Percentiles rank a stretch among this genome's conserved stretches.
Conservation (phyloP, 2,888 invertebrate genomes). For the Melieria picta region DNA sequence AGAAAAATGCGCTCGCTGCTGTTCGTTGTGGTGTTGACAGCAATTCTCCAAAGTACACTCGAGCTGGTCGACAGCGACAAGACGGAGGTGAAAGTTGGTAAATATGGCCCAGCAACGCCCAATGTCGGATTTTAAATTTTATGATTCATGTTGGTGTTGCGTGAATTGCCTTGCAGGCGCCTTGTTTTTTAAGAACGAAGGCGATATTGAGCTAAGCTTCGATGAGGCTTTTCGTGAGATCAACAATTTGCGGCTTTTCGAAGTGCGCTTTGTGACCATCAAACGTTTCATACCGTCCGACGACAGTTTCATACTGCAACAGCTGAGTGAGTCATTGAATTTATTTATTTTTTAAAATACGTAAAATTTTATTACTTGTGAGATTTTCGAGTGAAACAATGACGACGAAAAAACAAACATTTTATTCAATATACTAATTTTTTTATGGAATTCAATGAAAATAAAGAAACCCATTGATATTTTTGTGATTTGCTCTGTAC, state of each 20-base stretch:
- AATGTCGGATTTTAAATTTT: background rate
- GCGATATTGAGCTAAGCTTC: conserved; percentile 71
- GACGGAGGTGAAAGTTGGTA: conserved; percentile 57
- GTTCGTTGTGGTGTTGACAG: conserved; percentile 41
- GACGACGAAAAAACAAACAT: too few species aligned
- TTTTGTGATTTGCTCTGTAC: too few species aligned
- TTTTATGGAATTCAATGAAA: background rate
- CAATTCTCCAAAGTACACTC: conserved; percentile 30
- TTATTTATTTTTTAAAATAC: background rate
- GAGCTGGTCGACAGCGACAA: conserved; percentile 41
- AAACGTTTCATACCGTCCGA: conserved; percentile 58
- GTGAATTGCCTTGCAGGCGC: conserved; percentile 52
- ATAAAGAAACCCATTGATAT: background rate
- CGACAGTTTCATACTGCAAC: conserved; percentile 62
- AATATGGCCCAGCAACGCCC: conserved; percentile 25
- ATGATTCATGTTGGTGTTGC: background rate
- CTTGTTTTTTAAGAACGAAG: conserved; percentile 69
- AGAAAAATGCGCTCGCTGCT: conserved; percentile 39
- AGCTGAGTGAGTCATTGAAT: conserved; percentile 55
- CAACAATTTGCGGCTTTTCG: conserved; percentile 56
- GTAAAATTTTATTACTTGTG: background rate
- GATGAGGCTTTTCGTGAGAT: conserved; percentile 68
- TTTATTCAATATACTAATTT: background rate
- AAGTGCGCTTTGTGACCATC: conserved; percentile 60
- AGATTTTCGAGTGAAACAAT: too few species aligned